Base-by-base conservation (phyloP, 2,113 vertebrate genomes). In the Camelus bactrianus region DNA sequence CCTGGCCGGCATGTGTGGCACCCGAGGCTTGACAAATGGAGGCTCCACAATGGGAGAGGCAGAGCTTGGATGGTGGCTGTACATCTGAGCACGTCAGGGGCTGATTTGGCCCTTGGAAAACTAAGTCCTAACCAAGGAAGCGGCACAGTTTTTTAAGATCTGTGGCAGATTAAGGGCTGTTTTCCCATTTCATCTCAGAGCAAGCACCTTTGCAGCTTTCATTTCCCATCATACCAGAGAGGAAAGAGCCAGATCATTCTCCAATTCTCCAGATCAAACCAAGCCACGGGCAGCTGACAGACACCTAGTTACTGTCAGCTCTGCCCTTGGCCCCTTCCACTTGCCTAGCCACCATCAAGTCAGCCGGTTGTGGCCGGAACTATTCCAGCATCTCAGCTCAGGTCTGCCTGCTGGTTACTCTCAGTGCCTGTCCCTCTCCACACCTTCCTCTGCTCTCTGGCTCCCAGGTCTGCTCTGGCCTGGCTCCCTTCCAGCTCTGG, bases 291-390 rank as follows among this genome's bases (percentile, higher is more conserved):
- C 30, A n/a, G 32, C 80, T 50, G 3, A 60, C 3, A 22, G 73
- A 73, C 69, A 60, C 64, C 10, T 17, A 17, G 42, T 86, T 32
- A 35, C 15, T 8, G 13, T n/a, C n/a, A 75, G 35, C 70, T 48
- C 17, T 1, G 24, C n/a, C 19, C 2, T 58, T 5, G 30, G 54
- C 26, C 60, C 56, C 12, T 70, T 65, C 15, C 50, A 5, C 8
- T 12, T 35, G 54, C 8, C 9, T 4, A 2, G 86, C 9, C 20
- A 26, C 38, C 32, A 24, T 32, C 16, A 15, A 17, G 50, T 16
- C 69, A 20, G 75, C 8, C 1, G 9, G 42, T 17, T 8, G 58
- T 20, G 22, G 28, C 6, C 0, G n/a, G 24, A 13, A 14, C 48
- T 26, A 1, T 15, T 16, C 9, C 20, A 4, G 11, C 1, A 0